Percentiles rank a stretch among this genome's conserved stretches.
These are phyloP conservation scores for Temnopleurus reevesii DNA, from an alignment of 53 echinoderm and acorn worm species.

Conservation along the genomic window DNA sequence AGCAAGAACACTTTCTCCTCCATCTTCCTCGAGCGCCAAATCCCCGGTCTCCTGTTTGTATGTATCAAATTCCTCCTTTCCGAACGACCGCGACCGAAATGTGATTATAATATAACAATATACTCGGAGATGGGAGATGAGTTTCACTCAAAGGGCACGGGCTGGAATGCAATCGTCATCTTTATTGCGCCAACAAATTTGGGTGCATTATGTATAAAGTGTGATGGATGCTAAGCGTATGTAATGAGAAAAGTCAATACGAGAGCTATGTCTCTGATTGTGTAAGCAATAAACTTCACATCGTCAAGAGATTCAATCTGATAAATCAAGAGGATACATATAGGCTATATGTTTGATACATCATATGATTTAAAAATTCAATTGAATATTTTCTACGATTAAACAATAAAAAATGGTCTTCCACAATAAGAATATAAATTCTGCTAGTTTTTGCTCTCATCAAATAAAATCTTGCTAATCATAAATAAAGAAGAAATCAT, in stretches of 20 bases:
- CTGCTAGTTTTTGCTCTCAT: no score
- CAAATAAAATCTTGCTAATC: no score
- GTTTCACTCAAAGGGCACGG: background rate
- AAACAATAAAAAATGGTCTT: no score
- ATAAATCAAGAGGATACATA: no score
- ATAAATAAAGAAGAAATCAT: no score
- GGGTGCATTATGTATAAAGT: background rate
- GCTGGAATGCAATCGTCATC: background rate
- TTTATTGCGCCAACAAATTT: background rate
- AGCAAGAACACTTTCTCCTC: constrained; percentile 6
- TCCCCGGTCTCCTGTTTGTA: constrained; percentile 13
- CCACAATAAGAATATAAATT: no score
- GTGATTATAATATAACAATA: constrained; percentile 19
- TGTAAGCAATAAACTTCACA: background rate
- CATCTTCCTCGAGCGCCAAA: constrained; percentile 5
- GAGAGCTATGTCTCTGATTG: background rate
- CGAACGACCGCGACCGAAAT: background rate
- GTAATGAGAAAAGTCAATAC: background rate
- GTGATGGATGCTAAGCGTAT: background rate
- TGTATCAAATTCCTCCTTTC: background rate
- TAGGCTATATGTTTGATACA: no score
- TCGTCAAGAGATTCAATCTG: no score
- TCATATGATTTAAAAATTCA: no score
- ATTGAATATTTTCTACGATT: no score
- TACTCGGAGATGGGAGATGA: background rate